Evolutionary conservation across 2,888 invertebrate species (phyloP).

Genomic region (Aleiodes testaceus): DNA sequence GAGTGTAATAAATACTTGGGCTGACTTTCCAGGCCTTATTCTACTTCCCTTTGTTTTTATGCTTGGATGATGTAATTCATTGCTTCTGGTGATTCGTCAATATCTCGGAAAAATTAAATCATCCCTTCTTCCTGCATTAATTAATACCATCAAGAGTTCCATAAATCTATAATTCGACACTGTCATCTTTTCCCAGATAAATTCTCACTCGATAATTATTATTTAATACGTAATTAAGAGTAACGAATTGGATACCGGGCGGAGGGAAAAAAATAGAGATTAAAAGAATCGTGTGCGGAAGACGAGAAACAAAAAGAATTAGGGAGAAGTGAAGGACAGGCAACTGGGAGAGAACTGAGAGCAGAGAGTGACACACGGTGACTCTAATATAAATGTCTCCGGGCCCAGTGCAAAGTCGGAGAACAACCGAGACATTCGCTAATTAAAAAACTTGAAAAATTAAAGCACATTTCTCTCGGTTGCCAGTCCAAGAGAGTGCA

Average conservation of each 20-base stretch:
- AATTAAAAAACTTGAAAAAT: conserved; percentile 74
- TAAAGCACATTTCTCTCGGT: conserved; percentile 72
- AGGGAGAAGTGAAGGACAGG: conserved; percentile 47
- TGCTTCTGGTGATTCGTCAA: neutral
- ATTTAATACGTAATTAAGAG: conserved; percentile 66
- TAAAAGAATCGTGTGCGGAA: conserved; percentile 35
- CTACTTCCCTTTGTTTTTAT: neutral
- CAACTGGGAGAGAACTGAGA: conserved; percentile 45
- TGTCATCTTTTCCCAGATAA: conserved; percentile 23
- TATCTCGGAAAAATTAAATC: neutral
- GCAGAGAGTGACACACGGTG: conserved; percentile 54
- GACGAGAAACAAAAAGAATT: neutral
- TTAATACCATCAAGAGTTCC: neutral
- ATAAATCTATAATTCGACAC: conserved; percentile 39
- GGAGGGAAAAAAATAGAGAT: conserved; percentile 35
- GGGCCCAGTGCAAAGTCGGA: conserved; percentile 63
- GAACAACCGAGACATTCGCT: conserved; percentile 71
- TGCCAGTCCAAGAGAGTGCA: conserved; percentile 45
- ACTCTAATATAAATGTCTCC: conserved; percentile 72
- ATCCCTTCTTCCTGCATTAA: conserved; percentile 2
- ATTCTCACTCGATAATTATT: conserved; percentile 56
- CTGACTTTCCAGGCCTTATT: too few relatives aligned
- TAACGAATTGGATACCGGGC: conserved; percentile 60
- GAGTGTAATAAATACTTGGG: conserved; percentile 65
- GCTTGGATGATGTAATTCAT: neutral